A percentile compares a stretch with the other conserved stretches of the same genome.
Evolutionary conservation across 2,113 vertebrate species (phyloP).

Genomic region (Charina bottae): DNA sequence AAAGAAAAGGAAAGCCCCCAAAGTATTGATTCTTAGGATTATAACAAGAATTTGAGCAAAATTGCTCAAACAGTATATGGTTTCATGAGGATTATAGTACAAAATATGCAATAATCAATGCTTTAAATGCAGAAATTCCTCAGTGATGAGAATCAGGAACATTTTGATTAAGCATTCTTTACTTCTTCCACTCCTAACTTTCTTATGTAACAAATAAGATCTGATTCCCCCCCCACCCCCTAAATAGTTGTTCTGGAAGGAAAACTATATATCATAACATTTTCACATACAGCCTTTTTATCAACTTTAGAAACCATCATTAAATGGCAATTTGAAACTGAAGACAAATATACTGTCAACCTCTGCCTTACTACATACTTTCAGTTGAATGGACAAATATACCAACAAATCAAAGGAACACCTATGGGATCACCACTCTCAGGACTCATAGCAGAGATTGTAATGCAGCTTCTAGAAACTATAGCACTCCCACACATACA

Average conservation of each 20-base stretch:
- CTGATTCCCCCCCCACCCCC: not conserved
- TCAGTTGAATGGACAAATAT: too few species aligned
- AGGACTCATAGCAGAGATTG: too few species aligned
- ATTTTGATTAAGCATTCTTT: conserved; percentile 1
- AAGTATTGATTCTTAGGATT: not conserved
- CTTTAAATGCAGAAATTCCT: not conserved
- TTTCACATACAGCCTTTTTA: not conserved
- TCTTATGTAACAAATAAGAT: not conserved
- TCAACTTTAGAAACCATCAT: not conserved
- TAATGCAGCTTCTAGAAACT: too few species aligned
- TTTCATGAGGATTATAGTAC: not conserved
- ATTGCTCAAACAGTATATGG: not conserved
- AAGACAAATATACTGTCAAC: too few species aligned
- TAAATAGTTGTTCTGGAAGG: too few species aligned
- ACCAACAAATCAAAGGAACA: too few species aligned
- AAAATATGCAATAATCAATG: not conserved
- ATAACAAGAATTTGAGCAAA: not conserved
- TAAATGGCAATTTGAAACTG: not conserved
- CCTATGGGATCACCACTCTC: too few species aligned
- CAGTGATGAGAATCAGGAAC: conserved; percentile 10
- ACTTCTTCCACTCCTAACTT: not conserved
- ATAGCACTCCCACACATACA: too few species aligned
- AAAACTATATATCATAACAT: not conserved
- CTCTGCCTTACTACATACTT: too few species aligned
- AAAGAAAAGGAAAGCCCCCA: not conserved